Base-by-base conservation (phyloP, 2,888 invertebrate species). In the Choristoneura rosaceana region DNA sequence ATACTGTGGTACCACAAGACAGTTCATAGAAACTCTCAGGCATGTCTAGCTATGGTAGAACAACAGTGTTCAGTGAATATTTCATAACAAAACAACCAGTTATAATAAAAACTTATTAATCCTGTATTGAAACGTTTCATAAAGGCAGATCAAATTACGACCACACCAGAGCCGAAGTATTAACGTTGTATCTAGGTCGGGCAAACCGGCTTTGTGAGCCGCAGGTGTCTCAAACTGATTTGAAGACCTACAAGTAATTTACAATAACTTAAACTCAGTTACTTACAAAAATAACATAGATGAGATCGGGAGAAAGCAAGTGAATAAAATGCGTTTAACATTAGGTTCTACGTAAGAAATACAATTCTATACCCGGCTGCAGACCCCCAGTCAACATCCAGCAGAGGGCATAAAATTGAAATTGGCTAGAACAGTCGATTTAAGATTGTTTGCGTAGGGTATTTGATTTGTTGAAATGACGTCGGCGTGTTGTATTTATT, bases 401-500 rank as follows among this genome's bases (percentile, higher is more conserved):
- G 82, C 81, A 80, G 79, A 85, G 84, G 75, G 80, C 84, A 88
- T 87, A 87, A 87, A 89, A 88, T 85, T 88, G 84, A 88, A 90
- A 87, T 88, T 87, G 88, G 85, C 87, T 89, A 85, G 86, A 89
- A 87, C 89, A 85, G 89, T 88, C 86, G 87, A 87, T 88, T 85
- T 85, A 83, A 84, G 86, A 88, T 86, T 87, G 90, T 90, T 90
- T 88, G 87, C 86, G 55, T 85, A 85, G 87, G 86, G 83, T 84
- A 88, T 91, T 90, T 91, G 90, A 90, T 90, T 90, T 89, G 90
- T 90, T 87, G 87, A 87, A 88, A 89, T 90, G 90, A 90, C 90
- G 87, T 87, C 82, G 85, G 82, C 85, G 83, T 86, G 88, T 87
- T 87, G 86, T 90, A 88, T 91, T 90, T 90, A 90, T 90, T 88